A percentile compares a stretch with the other conserved stretches of the same genome.
Evolutionary conservation across 2,797 vertebrate species (phyloP).

Genomic region (Picus viridis): DNA sequence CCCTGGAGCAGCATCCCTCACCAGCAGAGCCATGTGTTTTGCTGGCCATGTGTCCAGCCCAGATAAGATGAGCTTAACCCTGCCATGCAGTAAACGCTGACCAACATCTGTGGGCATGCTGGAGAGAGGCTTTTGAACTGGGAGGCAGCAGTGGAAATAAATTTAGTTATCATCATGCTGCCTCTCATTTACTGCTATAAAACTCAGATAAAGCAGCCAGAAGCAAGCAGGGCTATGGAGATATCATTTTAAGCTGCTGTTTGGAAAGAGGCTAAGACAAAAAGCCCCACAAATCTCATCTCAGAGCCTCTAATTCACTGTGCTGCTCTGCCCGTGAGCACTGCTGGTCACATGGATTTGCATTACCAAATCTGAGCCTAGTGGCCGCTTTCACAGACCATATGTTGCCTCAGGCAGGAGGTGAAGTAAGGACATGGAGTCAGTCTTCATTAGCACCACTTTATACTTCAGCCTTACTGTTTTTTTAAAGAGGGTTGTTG

Average conservation of each 20-base stretch:
- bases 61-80: not conserved
- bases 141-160: not conserved
- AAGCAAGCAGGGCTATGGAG: not conserved
- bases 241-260: not conserved
- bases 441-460: not conserved
- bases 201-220: not conserved
- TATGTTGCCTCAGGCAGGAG: not conserved
- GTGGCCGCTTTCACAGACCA: not conserved
- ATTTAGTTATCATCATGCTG: not conserved
- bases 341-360: not conserved
- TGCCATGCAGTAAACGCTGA: not conserved
- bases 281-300: not conserved
- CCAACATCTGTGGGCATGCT: rapidly evolving
- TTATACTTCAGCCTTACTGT: not conserved
- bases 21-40: not conserved
- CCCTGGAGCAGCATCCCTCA: not conserved
- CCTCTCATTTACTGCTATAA: not conserved
- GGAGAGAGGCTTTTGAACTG: not conserved
- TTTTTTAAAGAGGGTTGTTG: not conserved
- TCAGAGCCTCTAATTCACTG: not conserved
- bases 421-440: not conserved
- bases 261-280: constrained; percentile 7
- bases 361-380: not conserved
- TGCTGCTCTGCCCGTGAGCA: not conserved
- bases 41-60: not conserved